Percentiles rank a stretch among this genome's conserved stretches.
Evolutionary conservation across 2,888 invertebrate genomes (phyloP).

Genomic region (Esperia sulphurella): DNA sequence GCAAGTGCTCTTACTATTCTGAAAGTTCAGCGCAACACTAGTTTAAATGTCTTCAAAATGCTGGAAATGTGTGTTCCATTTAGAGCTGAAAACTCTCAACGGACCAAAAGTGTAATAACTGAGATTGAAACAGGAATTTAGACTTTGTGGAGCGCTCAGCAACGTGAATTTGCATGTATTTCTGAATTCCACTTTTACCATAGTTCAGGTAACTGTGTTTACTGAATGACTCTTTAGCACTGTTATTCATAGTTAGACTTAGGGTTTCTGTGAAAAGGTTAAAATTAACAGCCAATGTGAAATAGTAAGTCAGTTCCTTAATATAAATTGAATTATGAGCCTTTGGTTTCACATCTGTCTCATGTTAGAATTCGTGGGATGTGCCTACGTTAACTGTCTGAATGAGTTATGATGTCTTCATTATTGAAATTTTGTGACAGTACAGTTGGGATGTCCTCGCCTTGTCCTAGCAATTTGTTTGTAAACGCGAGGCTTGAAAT

Average conservation of each 20-base stretch:
- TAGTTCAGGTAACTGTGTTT: no score
- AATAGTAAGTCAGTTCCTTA: not conserved
- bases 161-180: constrained; percentile 36
- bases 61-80: no score
- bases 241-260: not conserved
- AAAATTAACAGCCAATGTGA: not conserved
- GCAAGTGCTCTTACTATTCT: no score
- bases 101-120: not conserved
- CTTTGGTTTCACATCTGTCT: constrained; percentile 3
- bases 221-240: not conserved
- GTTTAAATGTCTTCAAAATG: not conserved
- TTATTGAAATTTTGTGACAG: constrained; percentile 2
- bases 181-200: no score
- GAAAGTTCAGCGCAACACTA: no score
- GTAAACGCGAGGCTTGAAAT: no score
- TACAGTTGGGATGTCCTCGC: not conserved
- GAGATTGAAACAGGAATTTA: not conserved
- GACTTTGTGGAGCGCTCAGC: constrained; percentile 17
- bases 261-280: not conserved
- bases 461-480: no score
- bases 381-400: constrained; percentile 1
- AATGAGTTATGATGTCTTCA: constrained; percentile 3
- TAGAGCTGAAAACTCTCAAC: not conserved
- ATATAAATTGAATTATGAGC: not conserved
- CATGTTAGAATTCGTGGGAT: constrained; percentile 1